Evolutionary conservation across 2,888 invertebrate species (phyloP), one percentile per base, ranked within the genome.

Genomic region (Oithona nana): DNA sequence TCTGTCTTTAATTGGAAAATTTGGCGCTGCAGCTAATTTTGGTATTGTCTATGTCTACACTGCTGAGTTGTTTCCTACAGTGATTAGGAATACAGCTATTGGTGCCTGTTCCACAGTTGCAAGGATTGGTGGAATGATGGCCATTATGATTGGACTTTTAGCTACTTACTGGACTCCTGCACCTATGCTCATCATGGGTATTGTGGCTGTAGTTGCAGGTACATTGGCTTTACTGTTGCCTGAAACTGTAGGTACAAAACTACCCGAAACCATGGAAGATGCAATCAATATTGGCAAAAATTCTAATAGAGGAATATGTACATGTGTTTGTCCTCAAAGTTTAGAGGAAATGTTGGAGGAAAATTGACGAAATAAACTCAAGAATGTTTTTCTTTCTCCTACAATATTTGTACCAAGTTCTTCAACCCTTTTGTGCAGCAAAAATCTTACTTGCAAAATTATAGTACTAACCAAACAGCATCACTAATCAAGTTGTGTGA

Each of bases 51-150:
- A 90, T 71, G 78, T 92, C n/a, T 90, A 85, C 71, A 84, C 86
- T 0, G 88, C 88, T 0, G 92, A 92, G 73, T 72, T 89, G n/a
- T 90, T 88, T 71, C 90, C 92, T 0, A 92, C 92, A 0, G 84
- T 88, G 1, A 82, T 89, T 0, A 78, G 92, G 29, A 89, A 89
- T 70, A 82, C 85, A 50, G 90, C 88, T 0, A 81, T 90, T 64
- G 90, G 90, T 0, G 76, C 84, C 2, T 82, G 86, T 28, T 89
- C 88, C 0, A 85, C 87, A 75, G 80, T 83, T 63, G 89, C 88
- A 0, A 79, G 90, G 68, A 74, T 89, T 64, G 92, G 90, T 4
- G 87, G 88, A 0, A 86, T 90, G 78, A 68, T 82, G 3, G 86
- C 90, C 0, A 88, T 89, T 0, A 85, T 85, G 68, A 79, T 90